Evolutionary conservation across 2,797 vertebrate genomes (phyloP).

Genomic region (Taeniopygia guttata): DNA sequence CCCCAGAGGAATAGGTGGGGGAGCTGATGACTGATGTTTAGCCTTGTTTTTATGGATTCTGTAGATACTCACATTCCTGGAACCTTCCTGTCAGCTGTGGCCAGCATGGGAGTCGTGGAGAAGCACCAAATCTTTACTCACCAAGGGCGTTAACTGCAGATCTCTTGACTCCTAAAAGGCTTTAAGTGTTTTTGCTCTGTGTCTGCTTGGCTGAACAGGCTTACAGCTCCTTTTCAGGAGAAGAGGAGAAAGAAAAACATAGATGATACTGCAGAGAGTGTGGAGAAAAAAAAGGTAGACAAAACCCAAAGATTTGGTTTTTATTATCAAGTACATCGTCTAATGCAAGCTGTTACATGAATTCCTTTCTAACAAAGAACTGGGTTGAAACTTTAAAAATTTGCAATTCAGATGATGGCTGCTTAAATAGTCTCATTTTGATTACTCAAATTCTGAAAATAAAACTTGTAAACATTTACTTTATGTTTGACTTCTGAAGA

Average conservation of each 20-base stretch:
- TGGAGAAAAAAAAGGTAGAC: neutral
- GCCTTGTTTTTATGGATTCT: neutral
- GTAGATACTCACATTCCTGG: conserved; percentile 1
- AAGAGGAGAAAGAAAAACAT: neutral
- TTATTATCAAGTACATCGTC: neutral
- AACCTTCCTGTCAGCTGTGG: neutral
- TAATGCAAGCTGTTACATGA: neutral
- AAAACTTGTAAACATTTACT: neutral
- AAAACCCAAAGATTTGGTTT: neutral
- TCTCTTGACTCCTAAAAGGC: neutral
- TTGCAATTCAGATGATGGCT: neutral
- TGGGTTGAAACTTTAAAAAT: neutral
- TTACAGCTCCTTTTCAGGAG: neutral
- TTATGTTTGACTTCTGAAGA: neutral
- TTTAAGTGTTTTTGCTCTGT: neutral
- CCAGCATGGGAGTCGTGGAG: neutral
- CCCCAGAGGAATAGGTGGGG: neutral
- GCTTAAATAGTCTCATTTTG: neutral
- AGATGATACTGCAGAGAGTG: neutral
- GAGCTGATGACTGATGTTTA: neutral
- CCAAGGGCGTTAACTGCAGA: neutral
- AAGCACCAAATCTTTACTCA: conserved; percentile 38
- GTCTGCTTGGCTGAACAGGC: neutral
- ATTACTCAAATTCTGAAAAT: neutral
- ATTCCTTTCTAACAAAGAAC: neutral